Percentiles rank a stretch among this genome's conserved stretches.
Conservation (phyloP, 2,888 invertebrate genomes). For the Tachystola acroxantha region DNA sequence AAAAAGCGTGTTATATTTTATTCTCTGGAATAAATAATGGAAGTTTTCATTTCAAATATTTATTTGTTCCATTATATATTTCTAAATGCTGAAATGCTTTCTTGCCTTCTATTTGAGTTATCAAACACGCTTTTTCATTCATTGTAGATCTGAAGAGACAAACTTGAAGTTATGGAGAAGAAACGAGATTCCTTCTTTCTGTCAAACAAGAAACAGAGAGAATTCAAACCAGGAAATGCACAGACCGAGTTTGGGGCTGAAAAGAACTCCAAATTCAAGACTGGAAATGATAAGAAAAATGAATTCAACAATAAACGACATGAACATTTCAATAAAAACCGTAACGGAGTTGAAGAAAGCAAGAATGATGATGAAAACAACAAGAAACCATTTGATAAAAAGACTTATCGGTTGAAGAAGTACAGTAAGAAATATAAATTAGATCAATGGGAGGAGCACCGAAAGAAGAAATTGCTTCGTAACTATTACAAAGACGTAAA, state of each 20-base stretch:
- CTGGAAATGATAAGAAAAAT: constrained; percentile 9
- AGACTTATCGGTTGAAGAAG: constrained; percentile 80
- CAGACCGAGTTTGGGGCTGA: constrained; percentile 16
- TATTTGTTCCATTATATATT: background rate
- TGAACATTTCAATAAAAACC: constrained; percentile 44
- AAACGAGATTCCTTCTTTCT: constrained; percentile 56
- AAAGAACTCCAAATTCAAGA: constrained; percentile 11
- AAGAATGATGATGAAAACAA: constrained; percentile 13
- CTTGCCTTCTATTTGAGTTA: constrained; percentile 14
- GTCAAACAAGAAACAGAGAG: constrained; percentile 34
- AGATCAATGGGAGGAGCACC: constrained; percentile 82
- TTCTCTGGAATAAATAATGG: no score
- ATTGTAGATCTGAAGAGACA: constrained; percentile 59
- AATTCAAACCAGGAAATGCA: constrained; percentile 6
- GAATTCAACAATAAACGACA: constrained; percentile 31
- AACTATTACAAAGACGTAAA: constrained; percentile 77
- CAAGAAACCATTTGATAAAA: constrained; percentile 83
- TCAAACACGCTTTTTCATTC: constrained; percentile 73
- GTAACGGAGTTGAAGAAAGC: constrained; percentile 19
- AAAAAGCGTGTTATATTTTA: constrained; percentile 61
- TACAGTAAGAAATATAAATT: constrained; percentile 85
- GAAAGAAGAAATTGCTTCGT: constrained; percentile 76
- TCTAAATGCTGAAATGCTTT: constrained; percentile 3
- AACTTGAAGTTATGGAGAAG: constrained; percentile 46
- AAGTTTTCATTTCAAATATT: no score